phyloP scores from a whole-genome alignment of 35 echinoderm and acorn worm species.

The Apostichopus californicus region DNA sequence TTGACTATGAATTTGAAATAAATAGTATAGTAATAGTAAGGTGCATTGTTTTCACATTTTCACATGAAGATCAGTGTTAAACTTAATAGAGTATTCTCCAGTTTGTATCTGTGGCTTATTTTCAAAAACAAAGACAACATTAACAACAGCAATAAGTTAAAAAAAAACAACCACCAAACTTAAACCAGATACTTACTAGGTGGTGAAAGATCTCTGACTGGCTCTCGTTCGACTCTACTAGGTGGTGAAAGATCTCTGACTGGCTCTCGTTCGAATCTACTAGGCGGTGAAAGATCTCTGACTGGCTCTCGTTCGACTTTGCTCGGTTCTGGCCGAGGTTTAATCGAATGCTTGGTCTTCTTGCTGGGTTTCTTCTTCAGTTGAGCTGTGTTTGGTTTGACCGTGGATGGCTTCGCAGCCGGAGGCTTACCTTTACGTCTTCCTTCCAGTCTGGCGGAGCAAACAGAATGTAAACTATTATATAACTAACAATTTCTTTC shows the following conservation, averaged over 20 bases:
- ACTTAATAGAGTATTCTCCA: too few species aligned
- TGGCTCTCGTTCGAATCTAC: neutral
- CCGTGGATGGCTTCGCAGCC: neutral
- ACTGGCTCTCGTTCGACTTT: neutral
- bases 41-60: too few species aligned
- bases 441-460: conserved; percentile 6
- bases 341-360: neutral
- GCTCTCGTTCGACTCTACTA: neutral
- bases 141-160: too few species aligned
- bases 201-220: neutral
- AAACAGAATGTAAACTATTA: neutral
- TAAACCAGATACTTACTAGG: neutral
- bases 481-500: too few species aligned
- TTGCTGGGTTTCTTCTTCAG: neutral
- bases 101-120: too few species aligned
- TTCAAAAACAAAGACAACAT: too few species aligned
- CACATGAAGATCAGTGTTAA: too few species aligned
- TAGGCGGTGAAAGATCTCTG: neutral
- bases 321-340: neutral
- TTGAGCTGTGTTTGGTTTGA: neutral
- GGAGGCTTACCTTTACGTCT: neutral
- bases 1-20: too few species aligned
- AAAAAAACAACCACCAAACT: too few species aligned
- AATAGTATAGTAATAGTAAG: too few species aligned
- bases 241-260: neutral